Conservation (phyloP, 2,888 invertebrate species). For the Stenolophus ochropezus region DNA sequence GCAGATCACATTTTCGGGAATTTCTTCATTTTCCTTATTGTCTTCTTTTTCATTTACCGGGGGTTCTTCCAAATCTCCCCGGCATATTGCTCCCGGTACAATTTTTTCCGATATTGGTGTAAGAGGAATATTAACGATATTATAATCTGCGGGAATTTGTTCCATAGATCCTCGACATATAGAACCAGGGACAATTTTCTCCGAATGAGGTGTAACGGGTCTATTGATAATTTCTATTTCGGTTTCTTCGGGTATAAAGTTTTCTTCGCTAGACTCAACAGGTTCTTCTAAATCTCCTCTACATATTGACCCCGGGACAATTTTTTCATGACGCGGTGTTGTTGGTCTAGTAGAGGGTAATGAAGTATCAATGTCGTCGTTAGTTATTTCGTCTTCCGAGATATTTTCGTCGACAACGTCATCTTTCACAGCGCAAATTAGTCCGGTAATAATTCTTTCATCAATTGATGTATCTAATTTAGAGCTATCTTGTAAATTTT, state of each 20-base stretch:
- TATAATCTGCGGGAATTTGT: conserved; percentile 21
- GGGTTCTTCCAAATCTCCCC: conserved; percentile 52
- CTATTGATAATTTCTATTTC: background rate
- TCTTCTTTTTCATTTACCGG: background rate
- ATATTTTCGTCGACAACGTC: background rate
- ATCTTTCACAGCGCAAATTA: background rate
- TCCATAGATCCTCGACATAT: conserved; percentile 45
- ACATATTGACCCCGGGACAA: conserved; percentile 45
- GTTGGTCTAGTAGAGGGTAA: conserved; percentile 8
- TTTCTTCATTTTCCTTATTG: background rate
- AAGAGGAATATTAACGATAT: background rate
- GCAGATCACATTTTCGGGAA: background rate
- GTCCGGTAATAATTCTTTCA: conserved; percentile 37
- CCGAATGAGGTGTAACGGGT: conserved; percentile 53
- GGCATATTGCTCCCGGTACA: conserved; percentile 35
- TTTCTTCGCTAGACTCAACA: background rate
- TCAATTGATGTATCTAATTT: background rate
- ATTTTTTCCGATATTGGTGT: conserved; percentile 58
- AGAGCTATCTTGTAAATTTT: background rate
- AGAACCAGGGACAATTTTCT: conserved; percentile 55
- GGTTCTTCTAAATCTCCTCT: conserved; percentile 52
- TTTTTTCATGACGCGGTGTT: conserved; percentile 59
- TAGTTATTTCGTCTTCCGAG: background rate
- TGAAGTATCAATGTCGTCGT: background rate
- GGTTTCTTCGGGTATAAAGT: background rate